Evolutionary conservation across 2,113 vertebrate species (phyloP), one percentile per base, ranked within the genome.

Genomic region (Zonotrichia leucophrys): DNA sequence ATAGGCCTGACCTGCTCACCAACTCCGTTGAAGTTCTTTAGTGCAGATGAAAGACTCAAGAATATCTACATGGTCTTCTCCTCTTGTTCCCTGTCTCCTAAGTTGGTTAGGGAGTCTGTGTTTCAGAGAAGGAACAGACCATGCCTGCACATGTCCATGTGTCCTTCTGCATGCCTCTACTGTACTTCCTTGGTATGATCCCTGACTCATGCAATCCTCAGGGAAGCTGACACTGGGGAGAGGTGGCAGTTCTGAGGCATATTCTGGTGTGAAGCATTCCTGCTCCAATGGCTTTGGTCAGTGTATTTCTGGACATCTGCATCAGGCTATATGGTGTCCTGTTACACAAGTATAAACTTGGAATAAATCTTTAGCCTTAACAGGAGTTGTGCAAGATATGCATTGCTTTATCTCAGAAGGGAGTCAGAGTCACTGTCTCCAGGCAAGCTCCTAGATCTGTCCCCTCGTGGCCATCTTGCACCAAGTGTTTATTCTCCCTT

Each of bases 281-380:
- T 77, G 44, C 52, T 68, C 39, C 63, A 22, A n/a, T 31, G 41
- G 72, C 80, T 92, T 84, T 91, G 73, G 44, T 49, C 74, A 87
- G 18, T 76, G 23, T 85, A 94, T 91, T 94, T 94, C 78, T 92
- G 55, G 81, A 82, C 16, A 62, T 79, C 74, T 83, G 74, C 73
- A 88, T 95, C 60, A 94, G 69, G 74, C 74, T 23, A 15, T 44
- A 63, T 50, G 53, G 86, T 74, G 44, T 90, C 84, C 59, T 87
- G 44, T 91, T 91, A 85, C 73, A 82, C 37, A 39, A 80, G 58
- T 12, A n/a, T 83, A 76, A 91, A 76, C 49, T 49, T 47, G 55
- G 74, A 92, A 74, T 89, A 92, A 85, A 94, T 69, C 66, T 94
- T 74, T 60, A 74, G 83, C 89, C 49, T 91, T 87, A 94, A 92